These are phyloP conservation scores for Hipposideros larvatus DNA, from an alignment of 2,797 vertebrate genomes.

Conservation along the genomic window DNA sequence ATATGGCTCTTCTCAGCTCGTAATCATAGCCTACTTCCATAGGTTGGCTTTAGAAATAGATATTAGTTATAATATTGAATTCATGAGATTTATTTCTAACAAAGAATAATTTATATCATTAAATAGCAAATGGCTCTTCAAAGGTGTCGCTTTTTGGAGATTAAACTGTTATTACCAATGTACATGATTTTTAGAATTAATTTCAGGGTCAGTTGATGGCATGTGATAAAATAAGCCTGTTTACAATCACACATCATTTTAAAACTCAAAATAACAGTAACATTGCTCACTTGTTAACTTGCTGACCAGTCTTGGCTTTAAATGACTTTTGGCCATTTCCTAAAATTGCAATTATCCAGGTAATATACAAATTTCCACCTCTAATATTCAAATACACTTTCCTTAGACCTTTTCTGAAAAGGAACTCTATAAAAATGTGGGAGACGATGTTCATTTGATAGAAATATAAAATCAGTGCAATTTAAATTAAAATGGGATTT, in stretches of 20 bases:
- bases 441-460: background rate
- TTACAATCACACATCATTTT: background rate
- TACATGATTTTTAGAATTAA: background rate
- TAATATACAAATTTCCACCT: background rate
- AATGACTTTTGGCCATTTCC: slow-evolving; percentile 13
- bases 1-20: background rate
- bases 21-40: background rate
- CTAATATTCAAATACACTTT: background rate
- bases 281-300: slow-evolving; percentile 32
- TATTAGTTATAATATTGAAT: background rate
- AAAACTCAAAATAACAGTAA: slow-evolving; percentile 46
- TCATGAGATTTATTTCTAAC: slow-evolving; percentile 23
- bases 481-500: slow-evolving; percentile 17
- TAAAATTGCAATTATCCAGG: slow-evolving; percentile 5
- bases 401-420: background rate
- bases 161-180: background rate
- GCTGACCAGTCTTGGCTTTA: background rate
- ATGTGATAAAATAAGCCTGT: background rate
- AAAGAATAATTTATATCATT: slow-evolving; percentile 34
- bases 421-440: slow-evolving; percentile 1
- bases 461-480: background rate
- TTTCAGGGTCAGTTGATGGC: background rate
- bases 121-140: slow-evolving; percentile 19
- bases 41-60: background rate
- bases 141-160: background rate